A percentile compares a stretch with the other conserved stretches of the same genome.
Conservation (phyloP, 2,888 invertebrate species). For the Spilarctia lutea region DNA sequence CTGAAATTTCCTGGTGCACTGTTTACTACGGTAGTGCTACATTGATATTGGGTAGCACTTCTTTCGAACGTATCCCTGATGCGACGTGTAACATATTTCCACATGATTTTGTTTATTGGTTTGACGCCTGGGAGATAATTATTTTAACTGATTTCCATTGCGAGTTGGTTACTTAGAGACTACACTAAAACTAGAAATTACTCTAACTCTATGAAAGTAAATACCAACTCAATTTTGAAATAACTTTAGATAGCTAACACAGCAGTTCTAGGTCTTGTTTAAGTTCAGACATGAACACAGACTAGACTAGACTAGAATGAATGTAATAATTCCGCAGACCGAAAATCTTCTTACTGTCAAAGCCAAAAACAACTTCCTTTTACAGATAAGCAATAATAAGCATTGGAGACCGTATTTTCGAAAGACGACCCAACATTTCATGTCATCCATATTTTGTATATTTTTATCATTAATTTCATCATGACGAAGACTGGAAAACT, state of each 20-base stretch:
- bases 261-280: not conserved
- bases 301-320: not conserved
- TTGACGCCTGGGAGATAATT: conserved; percentile 20
- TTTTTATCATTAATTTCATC: too few species aligned
- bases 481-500: too few species aligned
- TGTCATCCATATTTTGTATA: too few species aligned
- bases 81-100: conserved; percentile 85
- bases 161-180: conserved; percentile 3
- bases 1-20: conserved; percentile 58
- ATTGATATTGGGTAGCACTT: conserved; percentile 80
- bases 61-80: conserved; percentile 82
- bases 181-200: not conserved
- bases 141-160: conserved; percentile 35
- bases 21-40: conserved; percentile 75
- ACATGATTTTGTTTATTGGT: conserved; percentile 68
- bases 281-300: not conserved
- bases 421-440: too few species aligned
- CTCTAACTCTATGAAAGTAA: not conserved
- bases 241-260: not conserved
- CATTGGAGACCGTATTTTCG: too few species aligned
- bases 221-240: not conserved
- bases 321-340: not conserved
- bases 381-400: too few species aligned
- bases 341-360: not conserved
- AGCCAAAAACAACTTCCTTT: not conserved